Evolutionary conservation across 2,797 vertebrate species (phyloP), one percentile per base, ranked within the genome.

Genomic region (Paedocypris micromegethes): DNA sequence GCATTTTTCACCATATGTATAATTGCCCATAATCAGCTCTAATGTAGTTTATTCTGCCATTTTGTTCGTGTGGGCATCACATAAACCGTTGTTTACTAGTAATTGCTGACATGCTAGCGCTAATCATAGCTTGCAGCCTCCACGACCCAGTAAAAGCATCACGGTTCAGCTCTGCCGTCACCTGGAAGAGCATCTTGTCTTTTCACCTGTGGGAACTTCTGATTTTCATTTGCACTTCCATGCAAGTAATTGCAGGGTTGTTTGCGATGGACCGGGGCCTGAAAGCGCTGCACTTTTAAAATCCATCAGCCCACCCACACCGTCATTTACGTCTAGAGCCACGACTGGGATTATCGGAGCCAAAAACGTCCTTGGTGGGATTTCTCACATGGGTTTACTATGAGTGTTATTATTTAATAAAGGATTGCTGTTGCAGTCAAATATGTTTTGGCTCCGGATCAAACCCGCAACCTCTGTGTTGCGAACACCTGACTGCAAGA

Each of bases 271-370:
- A 72, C 9, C 44, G 73, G 66, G 58, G 43, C 5, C 77, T 77
- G 64, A 58, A 48, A 73, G 74, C 54, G 68, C 59, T 39, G 39
- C 46, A 56, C 55, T 68, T 39, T 67, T 72, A 76, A 83, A 79
- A 49, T 68, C 66, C 72, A 78, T 66, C 6, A 58, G 80, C 78
- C 63, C 78, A 68, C 64, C 70, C 68, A 68, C 69, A 58, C 61
- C 70, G 65, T 79, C 80, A 85, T 84, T 78, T 83, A 84, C 78
- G 82, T 83, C 81, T 84, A 64, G 52, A 70, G 73, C 53, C 64
- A 73, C 40, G 68, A 72, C 75, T 60, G 66, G 81, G 85, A 85
- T 89, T 83, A 85, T 75, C n/a, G n/a, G n/a, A n/a, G n/a, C 44
- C 51, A 50, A 68, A 4, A n/a, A 59, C 71, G 75, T 49, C 56